These are phyloP conservation scores for Sesia apiformis DNA, from an alignment of 2,888 invertebrate species.

Conservation along the genomic window DNA sequence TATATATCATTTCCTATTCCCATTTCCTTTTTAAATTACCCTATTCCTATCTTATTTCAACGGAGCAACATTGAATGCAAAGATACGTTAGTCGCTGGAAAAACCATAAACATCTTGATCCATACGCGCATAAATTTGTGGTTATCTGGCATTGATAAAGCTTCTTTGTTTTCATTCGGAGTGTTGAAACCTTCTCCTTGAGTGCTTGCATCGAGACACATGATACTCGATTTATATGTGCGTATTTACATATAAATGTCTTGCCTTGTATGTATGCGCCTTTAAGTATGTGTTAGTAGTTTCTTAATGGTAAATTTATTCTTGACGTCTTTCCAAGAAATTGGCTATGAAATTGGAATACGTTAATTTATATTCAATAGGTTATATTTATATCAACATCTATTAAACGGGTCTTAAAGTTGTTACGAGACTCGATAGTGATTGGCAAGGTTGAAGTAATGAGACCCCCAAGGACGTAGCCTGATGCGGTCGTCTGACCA, in stretches of 20 bases:
- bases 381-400: neutral
- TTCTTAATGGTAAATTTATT: too few relatives aligned
- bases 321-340: too few relatives aligned
- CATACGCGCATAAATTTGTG: neutral
- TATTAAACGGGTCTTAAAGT: neutral
- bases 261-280: neutral
- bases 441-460: neutral
- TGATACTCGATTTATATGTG: neutral
- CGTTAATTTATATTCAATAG: too few relatives aligned
- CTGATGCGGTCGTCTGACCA: too few relatives aligned
- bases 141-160: slow-evolving; percentile 27
- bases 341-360: too few relatives aligned
- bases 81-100: neutral
- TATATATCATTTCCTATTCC: too few relatives aligned
- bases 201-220: slow-evolving; percentile 1
- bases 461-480: too few relatives aligned
- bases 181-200: slow-evolving; percentile 16
- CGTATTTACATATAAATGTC: neutral
- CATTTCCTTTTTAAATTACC: too few relatives aligned
- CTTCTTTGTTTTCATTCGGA: slow-evolving; percentile 15
- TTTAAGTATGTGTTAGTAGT: too few relatives aligned
- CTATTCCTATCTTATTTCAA: too few relatives aligned
- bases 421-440: neutral
- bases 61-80: neutral
- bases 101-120: neutral